Evolutionary conservation across 1,140 invertebrate species (phyloP).

Genomic region (Drosophila quadrilineata): DNA sequence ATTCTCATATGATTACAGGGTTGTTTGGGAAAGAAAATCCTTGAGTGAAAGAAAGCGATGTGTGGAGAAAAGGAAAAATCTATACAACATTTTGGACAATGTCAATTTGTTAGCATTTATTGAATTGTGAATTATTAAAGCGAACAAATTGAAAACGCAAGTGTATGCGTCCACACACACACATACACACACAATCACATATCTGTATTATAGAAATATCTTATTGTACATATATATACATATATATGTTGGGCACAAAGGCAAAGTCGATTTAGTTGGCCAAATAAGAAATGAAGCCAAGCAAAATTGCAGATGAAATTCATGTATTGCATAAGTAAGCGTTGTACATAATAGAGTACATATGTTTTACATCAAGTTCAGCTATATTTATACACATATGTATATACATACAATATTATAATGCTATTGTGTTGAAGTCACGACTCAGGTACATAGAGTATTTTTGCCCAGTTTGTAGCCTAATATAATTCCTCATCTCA

Average conservation of each 20-base stretch:
- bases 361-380: too few species aligned
- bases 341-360: not conserved
- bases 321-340: not conserved
- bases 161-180: conserved; percentile 3
- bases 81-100: conserved; percentile 72
- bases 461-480: too few species aligned
- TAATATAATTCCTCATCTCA: too few species aligned
- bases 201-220: conserved; percentile 56
- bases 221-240: conserved; percentile 53
- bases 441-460: too few species aligned
- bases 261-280: conserved; percentile 69
- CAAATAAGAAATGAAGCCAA: conserved; percentile 48
- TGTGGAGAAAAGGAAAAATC: conserved; percentile 39
- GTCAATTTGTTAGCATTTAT: conserved; percentile 80
- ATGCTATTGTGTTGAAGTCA: too few species aligned
- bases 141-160: conserved; percentile 75
- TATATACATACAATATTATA: not conserved
- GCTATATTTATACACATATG: not conserved
- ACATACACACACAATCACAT: too few species aligned
- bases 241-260: conserved; percentile 53
- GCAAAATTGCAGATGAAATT: conserved; percentile 38
- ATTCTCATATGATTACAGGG: conserved; percentile 63
- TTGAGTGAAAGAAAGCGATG: conserved; percentile 4
- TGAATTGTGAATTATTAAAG: conserved; percentile 81
- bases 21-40: conserved; percentile 35